Evolutionary conservation across 23 tunicate genomes (phyloP), one percentile per base, ranked within the genome.

Genomic region (Styela clava): DNA sequence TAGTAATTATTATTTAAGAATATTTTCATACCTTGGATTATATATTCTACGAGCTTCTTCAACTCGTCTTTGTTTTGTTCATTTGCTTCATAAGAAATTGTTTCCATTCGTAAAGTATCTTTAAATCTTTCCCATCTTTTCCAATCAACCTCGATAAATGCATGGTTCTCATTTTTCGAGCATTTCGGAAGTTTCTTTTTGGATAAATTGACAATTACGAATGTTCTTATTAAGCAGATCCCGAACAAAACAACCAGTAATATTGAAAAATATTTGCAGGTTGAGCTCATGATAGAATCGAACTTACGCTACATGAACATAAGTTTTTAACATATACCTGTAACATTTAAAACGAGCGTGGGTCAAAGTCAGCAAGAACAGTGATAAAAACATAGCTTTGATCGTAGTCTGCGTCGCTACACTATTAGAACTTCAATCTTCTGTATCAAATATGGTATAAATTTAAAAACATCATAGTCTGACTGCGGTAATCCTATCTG

Each of bases 101-200:
- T 67, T 67, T 67, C 22, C 23, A 67, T 67, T 29, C 71, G 71
- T 67, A 67, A 29, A 16, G 31, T 29, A 29, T 67, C 24, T 67
- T 29, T 27, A 22, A 67, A 67, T 1, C 71, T 19, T 29, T 67
- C 23, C 71, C 71, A 67, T 22, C 71, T 67, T 24, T 25, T 25
- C 16, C 22, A 16, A 0, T 29, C 22, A 25, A 67, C 30, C 0
- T 29, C 71, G 12, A 67, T 67, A 24, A 25, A 67, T 19, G 31
- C 71, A 27, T 25, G 31, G 2, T 29, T 67, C 22, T 67, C 71
- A 24, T 67, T 67, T 24, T 67, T 67, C 2, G 30, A 29, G 71
- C 71, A 67, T 67, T 29, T 27, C 16, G 71, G 71, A 27, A 67
- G 31, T 16, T 67, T 67, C 71, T 67, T 29, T 27, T 67, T 25